Conservation (phyloP, 2,113 vertebrate genomes). For the Tretioscincus oriximinensis region DNA sequence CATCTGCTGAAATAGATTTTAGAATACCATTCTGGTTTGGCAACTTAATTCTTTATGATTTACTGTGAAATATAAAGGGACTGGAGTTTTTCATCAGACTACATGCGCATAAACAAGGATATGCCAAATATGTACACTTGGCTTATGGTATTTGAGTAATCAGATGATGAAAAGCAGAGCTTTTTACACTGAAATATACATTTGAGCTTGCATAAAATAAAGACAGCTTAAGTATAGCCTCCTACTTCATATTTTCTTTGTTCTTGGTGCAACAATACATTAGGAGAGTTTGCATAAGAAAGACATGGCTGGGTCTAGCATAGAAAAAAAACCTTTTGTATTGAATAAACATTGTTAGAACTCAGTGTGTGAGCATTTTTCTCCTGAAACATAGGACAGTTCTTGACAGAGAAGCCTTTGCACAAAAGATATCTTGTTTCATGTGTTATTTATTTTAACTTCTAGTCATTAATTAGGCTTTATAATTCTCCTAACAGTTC, state of each 20-base stretch:
- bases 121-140: constrained; percentile 11
- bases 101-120: background rate
- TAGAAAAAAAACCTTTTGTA: constrained; percentile 36
- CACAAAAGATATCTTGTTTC: constrained; percentile 41
- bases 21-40: constrained; percentile 31
- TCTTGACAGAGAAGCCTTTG: constrained; percentile 15
- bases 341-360: constrained; percentile 55
- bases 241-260: constrained; percentile 48
- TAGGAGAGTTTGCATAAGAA: constrained; percentile 56
- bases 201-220: constrained; percentile 27
- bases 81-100: constrained; percentile 6
- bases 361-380: constrained; percentile 54
- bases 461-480: constrained; percentile 32
- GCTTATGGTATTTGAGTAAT: constrained; percentile 40
- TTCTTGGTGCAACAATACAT: constrained; percentile 27
- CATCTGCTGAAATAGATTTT: constrained; percentile 17
- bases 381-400: constrained; percentile 36
- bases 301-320: constrained; percentile 39
- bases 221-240: constrained; percentile 21
- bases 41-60: constrained; percentile 49
- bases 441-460: constrained; percentile 51
- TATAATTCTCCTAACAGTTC: constrained; percentile 17
- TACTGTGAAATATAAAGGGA: constrained; percentile 34
- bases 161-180: constrained; percentile 53
- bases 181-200: constrained; percentile 42